Evolutionary conservation across 1,140 invertebrate genomes (phyloP), one percentile per base, ranked within the genome.

Genomic region (Contarinia nasturtii): DNA sequence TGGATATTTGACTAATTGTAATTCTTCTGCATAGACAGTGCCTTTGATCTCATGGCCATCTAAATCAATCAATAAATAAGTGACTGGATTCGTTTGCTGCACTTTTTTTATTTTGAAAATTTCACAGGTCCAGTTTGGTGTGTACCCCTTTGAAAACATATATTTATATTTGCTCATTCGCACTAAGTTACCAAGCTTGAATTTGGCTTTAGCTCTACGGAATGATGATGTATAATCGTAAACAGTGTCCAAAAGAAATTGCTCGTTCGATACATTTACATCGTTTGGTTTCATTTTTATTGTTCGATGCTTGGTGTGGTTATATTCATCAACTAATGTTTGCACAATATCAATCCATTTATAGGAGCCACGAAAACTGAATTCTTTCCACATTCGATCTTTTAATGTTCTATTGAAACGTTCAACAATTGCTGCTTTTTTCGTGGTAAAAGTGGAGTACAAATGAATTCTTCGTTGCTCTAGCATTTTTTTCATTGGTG

Each of bases 371-470:
- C 54, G 50, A 42, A 57, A 48, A 51, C 59, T 63, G 51, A 70
- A 68, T 52, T 65, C 43, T 51, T 57, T 58, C 50, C 53, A 70
- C 49, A 69, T 56, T 52, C 57, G 61, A 17, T 47, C 51, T 59
- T 67, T 69, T 38, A 71, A 49, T 18, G 63, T 68, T 49, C 63
- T 52, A 53, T 67, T 65, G 43, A 68, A 64, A 46, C 67, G 46
- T 56, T 70, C 67, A 41, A 61, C 57, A 41, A 67, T 56, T 14
- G 57, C 53, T 12, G 64, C 65, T 57, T 71, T 72, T 41, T 56
- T 58, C 37, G 53, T 53, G 45, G 53, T 58, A 54, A 57, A 63
- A 8, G 63, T 66, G 5, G 53, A 59, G 51, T 65, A 67, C 49
- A 65, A 53, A 50, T 65, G 56, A 20, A 67, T 60, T 14, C 54